Base-by-base conservation (phyloP, 2,888 invertebrate genomes). In the Agriopis aurantiaria region DNA sequence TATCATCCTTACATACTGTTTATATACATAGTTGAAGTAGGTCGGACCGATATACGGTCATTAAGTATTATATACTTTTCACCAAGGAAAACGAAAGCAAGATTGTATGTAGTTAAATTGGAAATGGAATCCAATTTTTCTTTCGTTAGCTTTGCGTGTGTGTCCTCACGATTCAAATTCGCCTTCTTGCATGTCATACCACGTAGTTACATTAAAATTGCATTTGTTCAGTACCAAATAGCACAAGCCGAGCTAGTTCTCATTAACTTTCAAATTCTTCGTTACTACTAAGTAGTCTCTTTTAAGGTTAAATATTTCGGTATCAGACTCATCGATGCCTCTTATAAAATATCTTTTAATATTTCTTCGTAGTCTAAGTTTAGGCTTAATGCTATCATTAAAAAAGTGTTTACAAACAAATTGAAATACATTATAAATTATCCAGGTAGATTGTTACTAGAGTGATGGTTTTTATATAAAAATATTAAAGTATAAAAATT, bases 391-490 rank as follows among this genome's bases (percentile, higher is more conserved):
- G 91, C 89, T 91, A 91, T 87, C 83, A 88, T 88, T 87, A 90
- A 87, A 85, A 89, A 90, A 85, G 87, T 90, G 89, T 91, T 92
- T 91, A 91, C 86, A 89, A 91, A 88, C 83, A 90, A 88, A 88
- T 82, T 85, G 82, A 87, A 89, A 87, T 91, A 92, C 89, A 91
- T 88, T 82, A 86, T 89, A 74, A 75, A 78, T 82, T 85, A 93
- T 91, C 88, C 92, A 85, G 86, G 93, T 93, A 94, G 93, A 91
- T 94, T 94, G 94, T 94, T 94, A 94, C 86, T 94, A 93, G 92
- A 91, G 88, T 89, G 91, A 90, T 91, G 92, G 89, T 92, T 93
- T 93, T 93, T 93, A 91, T 91, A 91, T 81, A 80, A 90, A 87
- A 90, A 86, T 86, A 82, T 88, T 80, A 85, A 85, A 84, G 52